These are phyloP conservation scores for Odontothrips loti DNA, from an alignment of 2,888 invertebrate genomes.

Conservation along the genomic window DNA sequence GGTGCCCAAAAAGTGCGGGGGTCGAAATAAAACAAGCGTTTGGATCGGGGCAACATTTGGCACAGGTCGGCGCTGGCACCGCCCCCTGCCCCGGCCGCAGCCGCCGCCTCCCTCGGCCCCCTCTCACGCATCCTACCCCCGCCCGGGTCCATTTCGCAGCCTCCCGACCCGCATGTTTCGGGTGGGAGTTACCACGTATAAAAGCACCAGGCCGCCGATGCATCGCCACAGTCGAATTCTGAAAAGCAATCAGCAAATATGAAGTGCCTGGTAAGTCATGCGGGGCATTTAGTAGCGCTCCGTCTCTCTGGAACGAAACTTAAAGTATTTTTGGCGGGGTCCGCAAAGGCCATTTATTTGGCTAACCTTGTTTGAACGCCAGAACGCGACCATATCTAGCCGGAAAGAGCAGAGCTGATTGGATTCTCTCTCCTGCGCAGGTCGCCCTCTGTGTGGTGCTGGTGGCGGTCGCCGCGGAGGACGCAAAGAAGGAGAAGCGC, in stretches of 20 bases:
- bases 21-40: too few relatives aligned
- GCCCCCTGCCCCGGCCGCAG: not conserved
- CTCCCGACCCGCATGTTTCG: not conserved
- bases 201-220: not conserved
- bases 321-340: too few relatives aligned
- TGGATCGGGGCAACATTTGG: not conserved
- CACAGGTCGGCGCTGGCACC: not conserved
- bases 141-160: slow-evolving; percentile 18
- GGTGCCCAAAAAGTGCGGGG: too few relatives aligned
- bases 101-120: not conserved
- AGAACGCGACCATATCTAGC: too few relatives aligned
- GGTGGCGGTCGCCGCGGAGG: slow-evolving; percentile 41
- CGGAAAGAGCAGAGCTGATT: too few relatives aligned
- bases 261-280: not conserved
- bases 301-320: too few relatives aligned
- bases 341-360: too few relatives aligned
- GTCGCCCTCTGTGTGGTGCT: not conserved
- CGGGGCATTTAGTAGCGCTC: not conserved
- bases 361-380: too few relatives aligned
- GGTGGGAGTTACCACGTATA: not conserved
- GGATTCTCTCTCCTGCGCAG: not conserved
- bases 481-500: slow-evolving; percentile 56
- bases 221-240: not conserved
- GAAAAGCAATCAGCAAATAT: not conserved
- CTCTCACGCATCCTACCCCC: not conserved